Conservation (phyloP, 2,888 invertebrate genomes). For the Brachynemurus nebulosus region DNA sequence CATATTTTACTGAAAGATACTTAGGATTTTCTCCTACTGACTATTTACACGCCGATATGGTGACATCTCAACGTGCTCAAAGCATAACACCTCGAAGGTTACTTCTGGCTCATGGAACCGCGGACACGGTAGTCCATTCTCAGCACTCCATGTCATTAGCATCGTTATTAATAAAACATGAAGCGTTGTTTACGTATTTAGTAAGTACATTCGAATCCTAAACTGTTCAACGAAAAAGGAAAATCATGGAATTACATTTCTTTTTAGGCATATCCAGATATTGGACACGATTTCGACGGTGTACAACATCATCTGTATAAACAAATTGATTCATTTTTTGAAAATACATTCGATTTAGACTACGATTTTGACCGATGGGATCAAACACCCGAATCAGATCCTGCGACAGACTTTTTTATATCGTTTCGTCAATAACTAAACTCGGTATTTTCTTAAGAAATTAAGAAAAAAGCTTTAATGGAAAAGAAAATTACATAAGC, state of each 20-base stretch:
- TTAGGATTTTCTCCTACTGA: conserved; percentile 60
- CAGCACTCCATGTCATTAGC: conserved; percentile 77
- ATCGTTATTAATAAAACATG: conserved; percentile 64
- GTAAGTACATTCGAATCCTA: conserved; percentile 33
- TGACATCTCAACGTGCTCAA: conserved; percentile 59
- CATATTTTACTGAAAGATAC: conserved; percentile 83
- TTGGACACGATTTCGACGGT: conserved; percentile 59
- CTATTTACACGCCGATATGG: conserved; percentile 56
- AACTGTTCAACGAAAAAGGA: not conserved
- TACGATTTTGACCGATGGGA: conserved; percentile 7
- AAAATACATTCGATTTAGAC: conserved; percentile 65
- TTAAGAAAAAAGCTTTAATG: too few species aligned
- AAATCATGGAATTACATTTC: not conserved
- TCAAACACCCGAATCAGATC: conserved; percentile 1
- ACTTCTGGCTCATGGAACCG: conserved; percentile 66
- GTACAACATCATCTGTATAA: conserved; percentile 66
- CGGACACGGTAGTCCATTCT: conserved; percentile 73
- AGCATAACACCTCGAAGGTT: conserved; percentile 56
- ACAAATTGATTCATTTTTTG: conserved; percentile 75
- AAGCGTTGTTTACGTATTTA: conserved; percentile 72
- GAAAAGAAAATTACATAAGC: too few species aligned
- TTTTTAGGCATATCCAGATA: conserved; percentile 72
- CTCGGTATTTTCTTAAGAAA: too few species aligned
- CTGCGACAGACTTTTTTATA: conserved; percentile 2
- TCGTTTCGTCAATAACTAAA: conserved; percentile 3